Evolutionary conservation across 2,888 invertebrate genomes (phyloP).

Genomic region (Meandrusa payeni): DNA sequence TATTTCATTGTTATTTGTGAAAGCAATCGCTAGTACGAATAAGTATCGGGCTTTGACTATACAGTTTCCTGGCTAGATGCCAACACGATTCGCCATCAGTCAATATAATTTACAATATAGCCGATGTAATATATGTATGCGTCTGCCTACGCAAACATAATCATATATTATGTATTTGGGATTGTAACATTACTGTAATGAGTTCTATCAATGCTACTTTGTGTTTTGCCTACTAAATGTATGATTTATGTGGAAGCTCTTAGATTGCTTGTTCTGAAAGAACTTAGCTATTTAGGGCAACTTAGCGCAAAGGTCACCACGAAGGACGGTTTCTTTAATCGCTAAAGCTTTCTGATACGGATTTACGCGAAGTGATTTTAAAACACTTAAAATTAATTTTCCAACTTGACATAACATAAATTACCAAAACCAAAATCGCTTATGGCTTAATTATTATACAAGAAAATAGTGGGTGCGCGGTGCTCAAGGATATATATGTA

Average conservation of each 20-base stretch:
- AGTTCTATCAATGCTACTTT: too few relatives aligned
- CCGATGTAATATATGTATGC: slow-evolving; percentile 8
- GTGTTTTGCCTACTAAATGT: too few relatives aligned
- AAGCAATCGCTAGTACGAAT: slow-evolving; percentile 17
- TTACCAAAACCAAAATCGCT: slow-evolving; percentile 40
- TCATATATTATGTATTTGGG: neutral
- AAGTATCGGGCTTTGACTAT: slow-evolving; percentile 14
- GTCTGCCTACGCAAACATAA: slow-evolving; percentile 12
- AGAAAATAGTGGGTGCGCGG: slow-evolving; percentile 50
- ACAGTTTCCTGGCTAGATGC: slow-evolving; percentile 17
- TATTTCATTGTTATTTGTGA: slow-evolving; percentile 23
- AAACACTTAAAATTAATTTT: slow-evolving; percentile 24
- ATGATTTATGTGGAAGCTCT: too few relatives aligned
- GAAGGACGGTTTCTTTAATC: too few relatives aligned
- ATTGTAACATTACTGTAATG: neutral
- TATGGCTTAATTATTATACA: slow-evolving; percentile 46
- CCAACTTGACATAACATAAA: slow-evolving; percentile 36
- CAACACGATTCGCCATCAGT: slow-evolving; percentile 19
- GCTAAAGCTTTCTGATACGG: too few relatives aligned
- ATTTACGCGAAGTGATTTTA: too few relatives aligned
- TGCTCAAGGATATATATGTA: slow-evolving; percentile 45
- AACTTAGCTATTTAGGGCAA: too few relatives aligned
- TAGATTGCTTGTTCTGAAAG: too few relatives aligned
- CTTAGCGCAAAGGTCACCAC: too few relatives aligned
- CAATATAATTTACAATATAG: slow-evolving; percentile 18